A percentile compares a stretch with the other conserved stretches of the same genome.
phyloP scores from a whole-genome alignment of 2,113 vertebrate genomes.

The Hemicordylus capensis region DNA sequence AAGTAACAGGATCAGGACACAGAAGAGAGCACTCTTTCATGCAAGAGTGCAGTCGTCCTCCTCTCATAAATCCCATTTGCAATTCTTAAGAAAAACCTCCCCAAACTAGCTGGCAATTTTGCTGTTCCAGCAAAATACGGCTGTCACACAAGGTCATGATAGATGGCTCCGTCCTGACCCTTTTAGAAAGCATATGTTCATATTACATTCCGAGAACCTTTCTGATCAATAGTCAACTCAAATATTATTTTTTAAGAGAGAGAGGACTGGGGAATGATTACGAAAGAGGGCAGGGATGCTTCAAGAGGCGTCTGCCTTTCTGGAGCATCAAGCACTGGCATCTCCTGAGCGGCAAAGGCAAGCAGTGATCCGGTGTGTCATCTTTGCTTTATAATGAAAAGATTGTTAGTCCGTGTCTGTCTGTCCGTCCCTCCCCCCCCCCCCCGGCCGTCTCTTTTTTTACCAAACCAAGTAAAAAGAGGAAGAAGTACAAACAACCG shows the following conservation, averaged over 20 bases:
- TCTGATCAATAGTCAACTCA: conserved; percentile 60
- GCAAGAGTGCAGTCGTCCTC: background rate
- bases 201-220: conserved; percentile 47
- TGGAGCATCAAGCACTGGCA: background rate
- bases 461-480: too few species aligned
- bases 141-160: conserved; percentile 54
- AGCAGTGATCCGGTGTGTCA: background rate
- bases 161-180: conserved; percentile 42
- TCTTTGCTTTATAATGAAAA: conserved; percentile 9
- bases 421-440: too few species aligned
- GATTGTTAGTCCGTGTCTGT: conserved; percentile 31
- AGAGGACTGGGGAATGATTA: background rate
- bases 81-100: background rate
- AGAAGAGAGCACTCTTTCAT: conserved; percentile 3
- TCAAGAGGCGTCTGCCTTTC: background rate
- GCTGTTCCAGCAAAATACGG: conserved; percentile 36
- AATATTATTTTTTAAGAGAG: conserved; percentile 25
- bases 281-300: background rate
- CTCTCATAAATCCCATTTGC: conserved; percentile 42
- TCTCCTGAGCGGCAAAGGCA: conserved; percentile 24
- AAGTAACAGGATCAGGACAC: background rate
- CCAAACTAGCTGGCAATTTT: conserved; percentile 45
- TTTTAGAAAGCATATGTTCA: conserved; percentile 45
- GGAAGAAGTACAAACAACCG: conserved; percentile 42
- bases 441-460: too few species aligned